Conservation (phyloP, 2,113 vertebrate genomes). For the Corythaixoides concolor region DNA sequence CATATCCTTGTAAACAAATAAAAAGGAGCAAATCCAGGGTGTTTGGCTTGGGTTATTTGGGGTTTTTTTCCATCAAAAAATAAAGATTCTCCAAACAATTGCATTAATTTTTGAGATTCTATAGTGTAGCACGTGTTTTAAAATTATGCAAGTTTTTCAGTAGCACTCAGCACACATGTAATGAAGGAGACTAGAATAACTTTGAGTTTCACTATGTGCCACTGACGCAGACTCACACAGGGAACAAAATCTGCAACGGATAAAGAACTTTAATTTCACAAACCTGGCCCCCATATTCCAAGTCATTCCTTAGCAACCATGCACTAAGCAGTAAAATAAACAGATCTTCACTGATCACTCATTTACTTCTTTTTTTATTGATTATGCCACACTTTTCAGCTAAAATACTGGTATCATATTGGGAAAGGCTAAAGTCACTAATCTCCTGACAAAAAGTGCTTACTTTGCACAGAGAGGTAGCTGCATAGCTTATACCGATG, state of each 20-base stretch:
- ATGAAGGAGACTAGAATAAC: slow-evolving; percentile 1
- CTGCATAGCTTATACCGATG: not conserved
- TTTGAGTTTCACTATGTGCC: slow-evolving; percentile 17
- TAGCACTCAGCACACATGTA: not conserved
- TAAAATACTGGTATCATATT: not conserved
- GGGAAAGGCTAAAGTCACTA: not conserved
- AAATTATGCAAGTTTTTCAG: not conserved
- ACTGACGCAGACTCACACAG: not conserved
- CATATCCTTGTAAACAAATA: slow-evolving; percentile 53
- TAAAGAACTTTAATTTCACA: slow-evolving; percentile 11
- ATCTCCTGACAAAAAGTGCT: not conserved
- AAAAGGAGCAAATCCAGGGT: slow-evolving; percentile 1
- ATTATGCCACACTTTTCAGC: not conserved
- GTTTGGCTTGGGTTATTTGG: not conserved
- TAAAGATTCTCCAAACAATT: not conserved
- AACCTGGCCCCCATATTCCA: not conserved
- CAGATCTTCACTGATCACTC: not conserved
- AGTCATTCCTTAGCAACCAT: slow-evolving; percentile 2
- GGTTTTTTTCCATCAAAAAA: not conserved
- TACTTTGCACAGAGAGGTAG: not conserved
- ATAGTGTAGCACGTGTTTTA: not conserved
- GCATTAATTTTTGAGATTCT: not conserved
- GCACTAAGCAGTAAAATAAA: not conserved
- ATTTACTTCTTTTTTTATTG: not conserved
- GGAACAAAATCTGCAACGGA: slow-evolving; percentile 48